Percentiles rank a stretch among this genome's conserved stretches.
Evolutionary conservation across 2,113 vertebrate species (phyloP).

Genomic region (Diphyllodes magnificus): DNA sequence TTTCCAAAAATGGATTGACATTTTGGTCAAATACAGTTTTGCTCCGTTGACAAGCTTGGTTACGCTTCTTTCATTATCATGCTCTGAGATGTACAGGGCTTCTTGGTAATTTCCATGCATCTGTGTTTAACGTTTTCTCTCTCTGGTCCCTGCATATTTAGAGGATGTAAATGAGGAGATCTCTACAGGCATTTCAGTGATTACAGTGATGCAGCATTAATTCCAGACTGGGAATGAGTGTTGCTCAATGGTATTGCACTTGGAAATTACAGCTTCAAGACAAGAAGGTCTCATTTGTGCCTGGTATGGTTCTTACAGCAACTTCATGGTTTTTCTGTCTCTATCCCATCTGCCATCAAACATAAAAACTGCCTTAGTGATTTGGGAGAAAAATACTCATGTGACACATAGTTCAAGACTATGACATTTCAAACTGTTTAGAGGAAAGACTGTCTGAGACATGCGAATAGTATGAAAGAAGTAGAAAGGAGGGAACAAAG

Average conservation of each 20-base stretch:
- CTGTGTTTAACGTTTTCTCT: neutral
- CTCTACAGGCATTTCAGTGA: neutral
- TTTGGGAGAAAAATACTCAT: neutral
- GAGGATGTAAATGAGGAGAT: neutral
- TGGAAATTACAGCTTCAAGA: neutral
- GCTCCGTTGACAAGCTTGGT: neutral
- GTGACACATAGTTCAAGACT: neutral
- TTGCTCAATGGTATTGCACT: neutral
- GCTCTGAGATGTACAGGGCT: neutral
- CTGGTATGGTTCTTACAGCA: neutral
- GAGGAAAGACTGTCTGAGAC: neutral
- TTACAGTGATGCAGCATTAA: neutral
- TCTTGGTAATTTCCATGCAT: neutral
- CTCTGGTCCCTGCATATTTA: neutral
- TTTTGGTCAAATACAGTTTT: neutral
- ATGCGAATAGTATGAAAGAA: neutral
- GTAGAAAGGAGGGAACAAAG: neutral
- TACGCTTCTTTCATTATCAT: neutral
- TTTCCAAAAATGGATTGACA: neutral
- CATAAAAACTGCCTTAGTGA: neutral
- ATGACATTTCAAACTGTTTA: neutral
- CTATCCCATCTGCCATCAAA: neutral
- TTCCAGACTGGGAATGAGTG: neutral
- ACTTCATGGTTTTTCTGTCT: neutral
- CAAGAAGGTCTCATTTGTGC: neutral